Evolutionary conservation across 1,140 invertebrate species (phyloP).

Genomic region (Drosophila sproati): DNA sequence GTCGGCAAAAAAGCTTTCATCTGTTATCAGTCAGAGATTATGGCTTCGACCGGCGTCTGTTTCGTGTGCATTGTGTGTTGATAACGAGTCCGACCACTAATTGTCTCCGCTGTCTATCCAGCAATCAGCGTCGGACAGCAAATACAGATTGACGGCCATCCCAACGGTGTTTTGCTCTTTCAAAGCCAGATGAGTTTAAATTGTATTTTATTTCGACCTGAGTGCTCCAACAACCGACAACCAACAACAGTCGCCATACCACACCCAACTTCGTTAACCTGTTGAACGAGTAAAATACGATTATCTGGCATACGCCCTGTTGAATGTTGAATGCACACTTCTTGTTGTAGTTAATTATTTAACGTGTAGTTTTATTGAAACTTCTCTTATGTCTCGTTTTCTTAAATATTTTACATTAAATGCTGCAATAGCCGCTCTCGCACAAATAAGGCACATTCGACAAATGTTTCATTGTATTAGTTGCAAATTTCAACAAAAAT

Average conservation of each 20-base stretch:
- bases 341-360: not conserved
- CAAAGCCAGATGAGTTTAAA: not conserved
- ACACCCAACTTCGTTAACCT: not conserved
- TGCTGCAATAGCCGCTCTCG: constrained; percentile 12
- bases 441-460: constrained; percentile 41
- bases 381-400: constrained; percentile 3
- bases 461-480: constrained; percentile 15
- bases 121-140: constrained; percentile 22
- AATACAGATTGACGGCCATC: constrained; percentile 31
- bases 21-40: constrained; percentile 44
- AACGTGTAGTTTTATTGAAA: constrained; percentile 24
- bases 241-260: no score
- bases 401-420: constrained; percentile 30
- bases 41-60: constrained; percentile 14
- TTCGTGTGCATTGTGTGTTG: constrained; percentile 23
- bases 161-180: constrained; percentile 5
- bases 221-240: no score
- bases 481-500: not conserved
- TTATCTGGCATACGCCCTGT: constrained; percentile 9
- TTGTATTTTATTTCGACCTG: no score
- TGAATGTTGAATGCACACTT: not conserved
- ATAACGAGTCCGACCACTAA: constrained; percentile 35
- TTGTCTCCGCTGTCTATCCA: constrained; percentile 21
- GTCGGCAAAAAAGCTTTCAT: constrained; percentile 26
- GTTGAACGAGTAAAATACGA: constrained; percentile 5